Conservation (phyloP, 92 coral and sea anemone species). For the Plumapathes pennacea region DNA sequence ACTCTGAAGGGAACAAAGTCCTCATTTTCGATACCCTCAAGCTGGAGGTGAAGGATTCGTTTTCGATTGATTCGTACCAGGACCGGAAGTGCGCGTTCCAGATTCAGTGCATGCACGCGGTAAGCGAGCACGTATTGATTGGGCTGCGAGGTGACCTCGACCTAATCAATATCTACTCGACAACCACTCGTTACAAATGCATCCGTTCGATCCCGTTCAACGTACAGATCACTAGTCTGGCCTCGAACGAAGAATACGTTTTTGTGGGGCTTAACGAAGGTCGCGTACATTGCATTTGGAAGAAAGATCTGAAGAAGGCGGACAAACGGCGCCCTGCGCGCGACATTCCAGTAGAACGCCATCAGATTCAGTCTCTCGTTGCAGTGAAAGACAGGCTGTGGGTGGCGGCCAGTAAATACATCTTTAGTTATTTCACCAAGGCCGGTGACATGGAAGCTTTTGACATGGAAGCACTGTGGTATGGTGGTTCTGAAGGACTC, state of each 20-base stretch:
- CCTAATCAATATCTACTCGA: slow-evolving; percentile 56
- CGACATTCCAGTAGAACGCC: slow-evolving; percentile 62
- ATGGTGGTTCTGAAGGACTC: slow-evolving; percentile 69
- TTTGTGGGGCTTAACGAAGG: slow-evolving; percentile 87
- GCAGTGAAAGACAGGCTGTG: slow-evolving; percentile 68
- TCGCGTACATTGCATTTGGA: slow-evolving; percentile 60
- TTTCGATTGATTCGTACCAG: slow-evolving; percentile 61
- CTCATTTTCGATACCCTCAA: slow-evolving; percentile 63
- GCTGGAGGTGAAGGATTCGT: slow-evolving; percentile 65
- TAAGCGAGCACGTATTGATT: slow-evolving; percentile 55
- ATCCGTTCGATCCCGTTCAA: slow-evolving; percentile 48
- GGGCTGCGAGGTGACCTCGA: slow-evolving; percentile 67
- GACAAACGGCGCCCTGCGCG: slow-evolving; percentile 55
- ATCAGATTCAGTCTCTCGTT: slow-evolving; percentile 60
- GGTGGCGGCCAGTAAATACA: slow-evolving; percentile 82
- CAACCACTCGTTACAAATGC: slow-evolving; percentile 50
- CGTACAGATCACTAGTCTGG: slow-evolving; percentile 68
- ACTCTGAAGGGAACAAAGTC: slow-evolving; percentile 58
- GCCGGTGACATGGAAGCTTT: slow-evolving; percentile 77
- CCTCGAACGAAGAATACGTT: slow-evolving; percentile 72
- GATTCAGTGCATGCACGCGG: slow-evolving; percentile 71
- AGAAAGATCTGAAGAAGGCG: slow-evolving; percentile 72
- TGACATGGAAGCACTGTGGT: slow-evolving; percentile 92
- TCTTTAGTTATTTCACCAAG: slow-evolving; percentile 78
- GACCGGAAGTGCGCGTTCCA: slow-evolving; percentile 52